Evolutionary conservation across 2,888 invertebrate species (phyloP).

Genomic region (Panopea generosa): DNA sequence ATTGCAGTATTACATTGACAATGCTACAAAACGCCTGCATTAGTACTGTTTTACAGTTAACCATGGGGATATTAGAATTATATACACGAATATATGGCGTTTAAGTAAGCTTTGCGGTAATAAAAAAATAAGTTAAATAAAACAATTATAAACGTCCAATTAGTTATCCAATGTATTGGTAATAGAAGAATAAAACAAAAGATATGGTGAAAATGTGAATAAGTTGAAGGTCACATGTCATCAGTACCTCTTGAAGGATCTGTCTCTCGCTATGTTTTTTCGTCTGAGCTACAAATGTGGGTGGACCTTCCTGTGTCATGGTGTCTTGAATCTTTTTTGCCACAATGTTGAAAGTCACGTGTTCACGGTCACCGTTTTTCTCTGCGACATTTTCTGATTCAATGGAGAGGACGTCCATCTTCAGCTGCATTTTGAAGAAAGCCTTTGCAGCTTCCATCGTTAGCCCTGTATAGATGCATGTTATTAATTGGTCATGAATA

Average conservation of each 20-base stretch:
- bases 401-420: conserved; percentile 61
- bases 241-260: conserved; percentile 69
- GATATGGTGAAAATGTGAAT: too few species aligned
- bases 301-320: conserved; percentile 62
- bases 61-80: too few species aligned
- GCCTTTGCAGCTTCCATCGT: conserved; percentile 66
- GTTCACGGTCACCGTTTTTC: conserved; percentile 66
- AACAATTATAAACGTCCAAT: too few species aligned
- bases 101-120: too few species aligned
- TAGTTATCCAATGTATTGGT: too few species aligned
- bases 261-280: conserved; percentile 77
- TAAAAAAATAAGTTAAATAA: too few species aligned
- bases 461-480: conserved; percentile 65
- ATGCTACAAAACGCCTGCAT: too few species aligned
- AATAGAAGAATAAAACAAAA: too few species aligned
- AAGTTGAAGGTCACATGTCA: too few species aligned
- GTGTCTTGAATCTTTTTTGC: conserved; percentile 65
- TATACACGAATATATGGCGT: too few species aligned
- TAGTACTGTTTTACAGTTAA: too few species aligned
- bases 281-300: conserved; percentile 78
- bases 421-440: conserved; percentile 68
- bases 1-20: background rate
- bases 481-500: too few species aligned
- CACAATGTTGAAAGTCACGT: conserved; percentile 70
- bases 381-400: conserved; percentile 62